Percentiles rank a stretch among this genome's conserved stretches.
Conservation (phyloP, 2,888 invertebrate species). For the Pachliopta kotzebuea region DNA sequence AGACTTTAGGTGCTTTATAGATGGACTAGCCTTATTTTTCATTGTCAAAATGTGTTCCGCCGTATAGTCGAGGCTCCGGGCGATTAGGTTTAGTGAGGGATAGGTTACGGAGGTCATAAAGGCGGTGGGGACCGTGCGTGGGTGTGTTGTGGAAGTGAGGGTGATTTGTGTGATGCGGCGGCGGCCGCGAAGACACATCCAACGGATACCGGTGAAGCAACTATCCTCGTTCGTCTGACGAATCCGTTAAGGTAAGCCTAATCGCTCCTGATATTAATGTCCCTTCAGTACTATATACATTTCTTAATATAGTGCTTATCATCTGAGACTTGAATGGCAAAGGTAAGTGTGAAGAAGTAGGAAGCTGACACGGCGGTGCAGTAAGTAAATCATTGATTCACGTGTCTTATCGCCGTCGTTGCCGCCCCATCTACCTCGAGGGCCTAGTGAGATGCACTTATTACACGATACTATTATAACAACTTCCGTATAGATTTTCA, state of each 20-base stretch:
- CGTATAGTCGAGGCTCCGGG: slow-evolving; percentile 40
- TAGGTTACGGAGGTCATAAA: slow-evolving; percentile 36
- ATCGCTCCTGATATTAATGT: too few relatives aligned
- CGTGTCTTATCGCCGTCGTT: slow-evolving; percentile 25
- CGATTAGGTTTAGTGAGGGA: slow-evolving; percentile 19
- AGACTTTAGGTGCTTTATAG: slow-evolving; percentile 50
- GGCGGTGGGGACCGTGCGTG: slow-evolving; percentile 48
- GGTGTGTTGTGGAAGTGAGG: slow-evolving; percentile 42
- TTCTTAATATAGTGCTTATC: not conserved
- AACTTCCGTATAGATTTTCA: not conserved
- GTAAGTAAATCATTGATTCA: slow-evolving; percentile 5
- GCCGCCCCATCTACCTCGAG: slow-evolving; percentile 6
- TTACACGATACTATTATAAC: not conserved
- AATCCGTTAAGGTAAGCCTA: slow-evolving; percentile 72
- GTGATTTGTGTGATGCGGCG: slow-evolving; percentile 66
- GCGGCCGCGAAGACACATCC: slow-evolving; percentile 51
- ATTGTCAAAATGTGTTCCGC: slow-evolving; percentile 43
- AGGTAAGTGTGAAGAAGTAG: slow-evolving; percentile 5
- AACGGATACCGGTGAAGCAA: slow-evolving; percentile 46
- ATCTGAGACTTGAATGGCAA: not conserved
- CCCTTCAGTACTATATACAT: too few relatives aligned
- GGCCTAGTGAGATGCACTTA: not conserved
- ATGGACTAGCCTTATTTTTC: slow-evolving; percentile 56
- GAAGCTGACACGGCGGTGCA: slow-evolving; percentile 4
- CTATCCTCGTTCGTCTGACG: slow-evolving; percentile 66